Base-by-base conservation (phyloP, 2,113 vertebrate genomes). In the Alligator sinensis region DNA sequence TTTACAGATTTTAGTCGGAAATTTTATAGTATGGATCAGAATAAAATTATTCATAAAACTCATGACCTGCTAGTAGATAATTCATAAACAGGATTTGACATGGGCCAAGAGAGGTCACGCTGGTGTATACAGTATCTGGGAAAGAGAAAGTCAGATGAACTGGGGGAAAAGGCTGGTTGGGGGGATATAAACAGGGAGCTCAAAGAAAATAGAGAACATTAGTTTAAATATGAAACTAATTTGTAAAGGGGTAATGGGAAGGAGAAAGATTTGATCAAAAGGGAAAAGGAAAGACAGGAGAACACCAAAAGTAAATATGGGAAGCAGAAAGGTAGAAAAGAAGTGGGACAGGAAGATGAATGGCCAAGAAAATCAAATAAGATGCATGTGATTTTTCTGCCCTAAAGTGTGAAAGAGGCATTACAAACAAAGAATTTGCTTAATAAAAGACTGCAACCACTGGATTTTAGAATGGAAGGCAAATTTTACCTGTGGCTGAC, bases 401-500 rank as follows among this genome's bases (percentile, higher is more conserved):
- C 75, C 47, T 5, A 24, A 72, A 34, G 2, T 11, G 38, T 66
- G 60, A 28, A 68, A 21, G 34, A 62, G 6, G n/a, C 84, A 74
- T 84, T 91, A 38, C 10, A 61, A 82, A 55, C 24, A 88, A 87
- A 92, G 91, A 88, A 59, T 88, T 89, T 57, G 27, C 25, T 0
- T 61, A 82, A 17, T 68, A 85, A 91, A 94, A 80, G 25, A 92
- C 80, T 62, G 74, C 63, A 76, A 93, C 60, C 30, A 38, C 58
- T 80, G 80, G 12, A 77, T 89, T 47, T 47, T 95, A 84, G 89
- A 83, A 74, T 19, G 55, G 84, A 87, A 89, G 28, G 75, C 22
- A 84, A 74, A 66, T 80, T 84, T 95, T 94, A 9, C 78, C 78
- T 86, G 9, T 80, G 80, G 60, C 84, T 92, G 74, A 94, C 88